phyloP scores from a whole-genome alignment of 64 coral and sea anemone genomes.

The Trachythela sp. region DNA sequence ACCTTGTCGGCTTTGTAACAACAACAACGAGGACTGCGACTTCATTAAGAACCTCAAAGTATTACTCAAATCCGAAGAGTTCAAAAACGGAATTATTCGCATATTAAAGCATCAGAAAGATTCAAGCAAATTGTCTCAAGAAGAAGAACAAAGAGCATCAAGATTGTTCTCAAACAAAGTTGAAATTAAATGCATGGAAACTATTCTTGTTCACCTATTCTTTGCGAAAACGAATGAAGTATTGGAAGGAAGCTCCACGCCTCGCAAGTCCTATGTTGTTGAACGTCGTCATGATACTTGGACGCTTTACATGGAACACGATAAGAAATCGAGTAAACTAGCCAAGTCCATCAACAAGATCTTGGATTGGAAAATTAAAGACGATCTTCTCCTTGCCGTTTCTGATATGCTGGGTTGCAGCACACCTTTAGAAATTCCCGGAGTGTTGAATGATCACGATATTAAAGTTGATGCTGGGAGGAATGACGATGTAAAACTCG shows the following conservation, averaged over 20 bases:
- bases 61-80: conserved; percentile 45
- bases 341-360: conserved; percentile 32
- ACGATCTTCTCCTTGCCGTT: neutral
- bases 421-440: conserved; percentile 46
- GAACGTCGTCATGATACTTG: neutral
- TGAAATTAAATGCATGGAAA: conserved; percentile 60
- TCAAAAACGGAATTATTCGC: conserved; percentile 64
- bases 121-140: conserved; percentile 10
- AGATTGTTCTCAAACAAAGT: conserved; percentile 39
- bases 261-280: neutral
- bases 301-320: neutral
- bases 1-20: conserved; percentile 31
- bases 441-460: conserved; percentile 41
- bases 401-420: conserved; percentile 34
- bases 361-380: conserved; percentile 33
- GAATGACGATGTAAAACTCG: conserved; percentile 27
- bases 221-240: conserved; percentile 27
- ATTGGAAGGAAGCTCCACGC: neutral
- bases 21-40: conserved; percentile 34
- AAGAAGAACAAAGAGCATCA: conserved; percentile 37
- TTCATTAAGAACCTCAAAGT: conserved; percentile 31
- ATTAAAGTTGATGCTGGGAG: conserved; percentile 28
- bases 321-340: neutral
- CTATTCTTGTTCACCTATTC: conserved; percentile 44
- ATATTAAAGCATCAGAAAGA: conserved; percentile 57